Conservation (phyloP, 1,140 invertebrate genomes). For the Hestina assimilis region DNA sequence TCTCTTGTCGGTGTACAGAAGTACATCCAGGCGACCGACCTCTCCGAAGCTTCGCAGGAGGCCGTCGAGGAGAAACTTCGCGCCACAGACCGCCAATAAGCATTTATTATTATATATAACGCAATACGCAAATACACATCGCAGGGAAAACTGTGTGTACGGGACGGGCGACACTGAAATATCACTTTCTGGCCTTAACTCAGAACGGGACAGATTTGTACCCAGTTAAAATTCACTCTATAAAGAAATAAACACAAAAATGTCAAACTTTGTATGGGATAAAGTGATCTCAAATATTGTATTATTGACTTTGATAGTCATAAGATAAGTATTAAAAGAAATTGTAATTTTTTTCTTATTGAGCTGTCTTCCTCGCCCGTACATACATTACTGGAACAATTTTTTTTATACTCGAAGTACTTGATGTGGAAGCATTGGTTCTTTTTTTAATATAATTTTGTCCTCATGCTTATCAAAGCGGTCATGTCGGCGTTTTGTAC, state of each 20-base stretch:
- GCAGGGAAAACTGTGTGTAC: not conserved
- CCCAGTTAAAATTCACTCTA: too few relatives aligned
- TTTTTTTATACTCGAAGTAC: slow-evolving; percentile 15
- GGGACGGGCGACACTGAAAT: too few relatives aligned
- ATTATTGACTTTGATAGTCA: too few relatives aligned
- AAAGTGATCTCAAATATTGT: not conserved
- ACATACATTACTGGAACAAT: not conserved
- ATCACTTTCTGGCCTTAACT: too few relatives aligned
- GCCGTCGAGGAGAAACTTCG: slow-evolving; percentile 95
- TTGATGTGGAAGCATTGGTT: slow-evolving; percentile 31
- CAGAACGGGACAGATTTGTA: not conserved
- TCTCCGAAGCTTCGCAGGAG: slow-evolving; percentile 93
- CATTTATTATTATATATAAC: slow-evolving; percentile 43
- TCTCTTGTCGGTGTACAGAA: slow-evolving; percentile 97
- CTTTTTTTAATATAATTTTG: slow-evolving; percentile 54
- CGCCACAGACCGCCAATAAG: slow-evolving; percentile 93
- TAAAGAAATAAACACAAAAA: too few relatives aligned
- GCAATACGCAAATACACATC: too few relatives aligned
- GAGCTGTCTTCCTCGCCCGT: not conserved
- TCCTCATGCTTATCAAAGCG: slow-evolving; percentile 52
- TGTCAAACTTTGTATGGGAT: too few relatives aligned
- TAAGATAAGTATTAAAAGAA: slow-evolving; percentile 1
- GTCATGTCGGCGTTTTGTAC: slow-evolving; percentile 44
- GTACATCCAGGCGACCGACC: slow-evolving; percentile 97
- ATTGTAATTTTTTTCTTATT: not conserved